Conservation (phyloP, 2,888 invertebrate species). For the Venustoraphidia nigricollis region DNA sequence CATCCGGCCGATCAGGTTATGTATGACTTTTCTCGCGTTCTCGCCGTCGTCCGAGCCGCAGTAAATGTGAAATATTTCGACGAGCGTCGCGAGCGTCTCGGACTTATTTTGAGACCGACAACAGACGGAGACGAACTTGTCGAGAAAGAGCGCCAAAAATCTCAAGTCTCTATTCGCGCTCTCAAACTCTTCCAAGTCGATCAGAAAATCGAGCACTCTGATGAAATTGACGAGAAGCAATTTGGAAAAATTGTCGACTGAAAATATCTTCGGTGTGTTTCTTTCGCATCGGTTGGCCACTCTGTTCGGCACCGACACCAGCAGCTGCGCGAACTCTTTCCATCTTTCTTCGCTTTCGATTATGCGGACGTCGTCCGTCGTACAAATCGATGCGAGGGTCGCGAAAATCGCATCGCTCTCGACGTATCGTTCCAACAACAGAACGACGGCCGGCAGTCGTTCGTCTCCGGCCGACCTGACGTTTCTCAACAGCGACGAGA, state of each 20-base stretch:
- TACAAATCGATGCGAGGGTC: slow-evolving; percentile 21
- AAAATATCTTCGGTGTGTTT: slow-evolving; percentile 39
- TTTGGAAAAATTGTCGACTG: slow-evolving; percentile 38
- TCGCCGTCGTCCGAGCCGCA: no score
- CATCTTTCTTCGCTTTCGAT: slow-evolving; percentile 23
- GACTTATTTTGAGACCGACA: no score
- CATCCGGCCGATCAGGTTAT: slow-evolving; percentile 21
- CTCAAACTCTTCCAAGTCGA: slow-evolving; percentile 23
- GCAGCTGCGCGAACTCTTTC: slow-evolving; percentile 39
- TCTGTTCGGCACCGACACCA: slow-evolving; percentile 51
- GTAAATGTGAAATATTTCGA: no score
- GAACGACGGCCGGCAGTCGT: slow-evolving; percentile 25
- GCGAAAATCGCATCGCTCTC: slow-evolving; percentile 41
- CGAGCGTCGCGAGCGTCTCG: no score
- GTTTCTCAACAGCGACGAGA: slow-evolving; percentile 33
- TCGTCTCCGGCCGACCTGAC: slow-evolving; percentile 16
- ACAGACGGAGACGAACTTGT: no score
- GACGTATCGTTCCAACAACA: slow-evolving; percentile 31
- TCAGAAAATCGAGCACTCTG: slow-evolving; percentile 43
- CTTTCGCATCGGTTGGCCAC: slow-evolving; percentile 49
- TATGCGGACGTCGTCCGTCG: slow-evolving; percentile 5
- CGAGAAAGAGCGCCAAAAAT: no score
- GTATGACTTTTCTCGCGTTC: slow-evolving; percentile 20
- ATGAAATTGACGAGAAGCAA: slow-evolving; percentile 43
- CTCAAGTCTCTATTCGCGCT: slow-evolving; percentile 10